Base-by-base conservation (phyloP, 1,140 invertebrate genomes). In the Phocides pigmalion region DNA sequence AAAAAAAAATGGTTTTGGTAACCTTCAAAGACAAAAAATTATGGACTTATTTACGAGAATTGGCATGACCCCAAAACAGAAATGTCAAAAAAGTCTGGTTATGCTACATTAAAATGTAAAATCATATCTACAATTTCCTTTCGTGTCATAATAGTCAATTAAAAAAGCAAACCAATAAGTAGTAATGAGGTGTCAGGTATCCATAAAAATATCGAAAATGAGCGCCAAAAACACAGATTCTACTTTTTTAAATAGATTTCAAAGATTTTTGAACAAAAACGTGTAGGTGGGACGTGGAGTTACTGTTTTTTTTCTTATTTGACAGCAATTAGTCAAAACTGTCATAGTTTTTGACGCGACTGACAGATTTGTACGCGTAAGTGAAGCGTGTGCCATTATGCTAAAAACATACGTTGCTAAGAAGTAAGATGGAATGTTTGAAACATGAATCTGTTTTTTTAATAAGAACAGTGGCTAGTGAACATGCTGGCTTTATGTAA, bases 151-250 rank as follows among this genome's bases (percentile, higher is more conserved):
- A 64, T 49, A 70, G 62, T 59, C 44, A 37, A 54, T 70, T 69
- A 66, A 69, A 72, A 71, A 80, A 79, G 67, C 35, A 25, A 50
- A 70, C 64, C 72, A 70, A 73, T 72, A 71, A 75, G 41, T 70
- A 67, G 56, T 83, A 85, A 83, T 76, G 73, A 82, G 81, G 81
- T 81, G 75, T 80, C 82, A 67, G 46, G 59, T 85, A 54, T 70
- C 79, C 49, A 41, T 66, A 79, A 75, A 78, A 81, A 74, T 70
- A 70, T 44, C 62, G 62, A 70, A 73, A 76, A 73, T 17, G 22
- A 58, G 8, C 42, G 28, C 11, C 66, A 65, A 68, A 72, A 75
- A 64, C 20, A 58, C 46, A 53, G 19, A 12, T 44, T 69, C 32
- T 42, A 64, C 47, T 74, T 83, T 80, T 72, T 64, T 50, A 70